These are phyloP conservation scores for Eupithecia abbreviata DNA, from an alignment of 2,888 invertebrate genomes.

Conservation along the genomic window DNA sequence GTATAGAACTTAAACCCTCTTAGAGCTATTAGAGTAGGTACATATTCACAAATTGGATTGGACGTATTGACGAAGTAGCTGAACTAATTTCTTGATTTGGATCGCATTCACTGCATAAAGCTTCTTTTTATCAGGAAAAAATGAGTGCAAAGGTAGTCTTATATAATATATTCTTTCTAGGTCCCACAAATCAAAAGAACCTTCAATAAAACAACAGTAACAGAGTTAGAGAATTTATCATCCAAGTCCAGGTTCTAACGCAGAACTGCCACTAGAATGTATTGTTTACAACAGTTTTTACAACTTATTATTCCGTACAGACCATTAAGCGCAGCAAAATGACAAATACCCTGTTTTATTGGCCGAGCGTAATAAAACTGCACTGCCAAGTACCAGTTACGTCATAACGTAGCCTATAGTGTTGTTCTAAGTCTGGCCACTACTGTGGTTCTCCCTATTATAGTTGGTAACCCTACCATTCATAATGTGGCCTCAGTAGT, in stretches of 20 bases:
- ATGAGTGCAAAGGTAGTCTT: too few relatives aligned
- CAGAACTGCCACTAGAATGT: constrained; percentile 16
- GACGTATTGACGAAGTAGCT: too few relatives aligned
- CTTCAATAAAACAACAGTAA: not conserved
- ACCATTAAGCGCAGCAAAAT: constrained; percentile 41
- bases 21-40: too few relatives aligned
- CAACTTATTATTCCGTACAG: constrained; percentile 39
- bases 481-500: not conserved
- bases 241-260: not conserved
- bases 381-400: constrained; percentile 16
- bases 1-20: too few relatives aligned
- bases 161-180: not conserved
- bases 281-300: constrained; percentile 31
- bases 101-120: not conserved
- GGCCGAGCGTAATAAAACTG: constrained; percentile 39
- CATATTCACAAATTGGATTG: too few relatives aligned
- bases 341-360: constrained; percentile 44
- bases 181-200: not conserved
- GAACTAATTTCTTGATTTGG: not conserved
- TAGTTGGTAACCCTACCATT: not conserved
- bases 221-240: not conserved
- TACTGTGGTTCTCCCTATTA: not conserved
- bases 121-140: too few relatives aligned
- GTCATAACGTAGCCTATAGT: constrained; percentile 11
- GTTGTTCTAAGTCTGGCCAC: constrained; percentile 6